These are phyloP conservation scores for Caenorhabditis sp. DNA, from an alignment of 2,888 invertebrate species.

Conservation along the genomic window DNA sequence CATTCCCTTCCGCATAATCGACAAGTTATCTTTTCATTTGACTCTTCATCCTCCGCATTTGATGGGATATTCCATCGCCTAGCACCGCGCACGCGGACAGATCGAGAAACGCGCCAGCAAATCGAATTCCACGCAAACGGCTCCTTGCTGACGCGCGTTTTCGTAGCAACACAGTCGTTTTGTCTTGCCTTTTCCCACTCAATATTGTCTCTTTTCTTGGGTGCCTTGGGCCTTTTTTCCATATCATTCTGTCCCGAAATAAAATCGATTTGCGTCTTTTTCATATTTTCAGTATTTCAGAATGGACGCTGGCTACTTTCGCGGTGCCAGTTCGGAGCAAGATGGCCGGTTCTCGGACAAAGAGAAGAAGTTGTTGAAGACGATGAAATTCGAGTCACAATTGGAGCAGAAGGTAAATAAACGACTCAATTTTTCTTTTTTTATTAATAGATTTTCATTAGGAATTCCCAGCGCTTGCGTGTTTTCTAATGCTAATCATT, in stretches of 20 bases:
- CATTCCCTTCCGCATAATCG: too few relatives aligned
- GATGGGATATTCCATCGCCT: too few relatives aligned
- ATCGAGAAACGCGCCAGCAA: not conserved
- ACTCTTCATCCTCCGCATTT: too few relatives aligned
- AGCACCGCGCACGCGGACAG: too few relatives aligned
- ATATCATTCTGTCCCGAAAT: too few relatives aligned
- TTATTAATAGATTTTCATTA: not conserved
- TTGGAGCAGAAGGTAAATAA: slow-evolving; percentile 92
- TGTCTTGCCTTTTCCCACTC: not conserved
- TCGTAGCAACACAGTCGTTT: not conserved
- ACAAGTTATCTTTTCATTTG: too few relatives aligned
- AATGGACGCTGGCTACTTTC: slow-evolving; percentile 80
- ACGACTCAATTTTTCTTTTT: not conserved
- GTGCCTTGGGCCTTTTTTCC: not conserved
- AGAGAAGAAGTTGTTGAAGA: slow-evolving; percentile 98
- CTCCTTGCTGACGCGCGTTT: not conserved
- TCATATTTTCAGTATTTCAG: slow-evolving; percentile 16
- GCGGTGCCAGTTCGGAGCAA: slow-evolving; percentile 97
- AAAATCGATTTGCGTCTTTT: not conserved
- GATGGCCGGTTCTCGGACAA: slow-evolving; percentile 99
- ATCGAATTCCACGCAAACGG: not conserved
- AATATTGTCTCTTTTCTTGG: not conserved
- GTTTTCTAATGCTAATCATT: slow-evolving; percentile 28
- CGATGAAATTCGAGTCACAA: slow-evolving; percentile 97
- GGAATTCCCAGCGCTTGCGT: slow-evolving; percentile 1